A percentile compares a stretch with the other conserved stretches of the same genome.
phyloP scores from a whole-genome alignment of 2,113 vertebrate species.

The Burhinus oedicnemus region DNA sequence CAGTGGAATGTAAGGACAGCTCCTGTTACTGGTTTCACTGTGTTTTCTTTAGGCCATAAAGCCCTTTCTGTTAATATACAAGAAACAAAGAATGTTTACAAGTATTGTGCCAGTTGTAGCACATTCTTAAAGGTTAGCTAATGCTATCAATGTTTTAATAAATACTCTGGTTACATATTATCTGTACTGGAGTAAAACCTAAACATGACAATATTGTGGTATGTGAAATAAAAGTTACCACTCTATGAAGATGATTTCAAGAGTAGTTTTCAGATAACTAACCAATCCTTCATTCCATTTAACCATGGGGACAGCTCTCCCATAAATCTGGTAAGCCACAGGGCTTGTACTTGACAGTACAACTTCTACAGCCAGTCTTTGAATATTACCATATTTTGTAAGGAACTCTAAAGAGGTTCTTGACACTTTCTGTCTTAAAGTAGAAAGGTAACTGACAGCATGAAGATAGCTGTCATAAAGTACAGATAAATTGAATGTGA shows the following conservation, averaged over 20 bases:
- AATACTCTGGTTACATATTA: background rate
- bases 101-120: conserved; percentile 18
- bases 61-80: conserved; percentile 51
- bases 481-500: background rate
- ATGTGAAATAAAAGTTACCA: conserved; percentile 6
- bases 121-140: conserved; percentile 4
- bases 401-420: background rate
- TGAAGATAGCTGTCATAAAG: background rate
- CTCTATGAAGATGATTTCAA: background rate
- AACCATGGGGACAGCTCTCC: background rate
- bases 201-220: background rate
- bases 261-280: background rate
- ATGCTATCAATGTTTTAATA: background rate
- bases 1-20: background rate
- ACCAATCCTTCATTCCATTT: background rate
- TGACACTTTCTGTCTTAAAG: background rate
- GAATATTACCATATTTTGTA: background rate
- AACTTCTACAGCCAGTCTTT: background rate
- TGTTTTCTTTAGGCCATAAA: conserved; percentile 49
- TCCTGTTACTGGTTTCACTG: conserved; percentile 27
- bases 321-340: background rate
- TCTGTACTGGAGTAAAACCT: background rate
- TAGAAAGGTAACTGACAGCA: background rate
- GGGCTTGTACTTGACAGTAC: background rate
- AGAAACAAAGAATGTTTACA: conserved; percentile 37